A percentile compares a stretch with the other conserved stretches of the same genome.
Evolutionary conservation across 2,888 invertebrate species (phyloP).

Genomic region (Cerceris ruficornis): DNA sequence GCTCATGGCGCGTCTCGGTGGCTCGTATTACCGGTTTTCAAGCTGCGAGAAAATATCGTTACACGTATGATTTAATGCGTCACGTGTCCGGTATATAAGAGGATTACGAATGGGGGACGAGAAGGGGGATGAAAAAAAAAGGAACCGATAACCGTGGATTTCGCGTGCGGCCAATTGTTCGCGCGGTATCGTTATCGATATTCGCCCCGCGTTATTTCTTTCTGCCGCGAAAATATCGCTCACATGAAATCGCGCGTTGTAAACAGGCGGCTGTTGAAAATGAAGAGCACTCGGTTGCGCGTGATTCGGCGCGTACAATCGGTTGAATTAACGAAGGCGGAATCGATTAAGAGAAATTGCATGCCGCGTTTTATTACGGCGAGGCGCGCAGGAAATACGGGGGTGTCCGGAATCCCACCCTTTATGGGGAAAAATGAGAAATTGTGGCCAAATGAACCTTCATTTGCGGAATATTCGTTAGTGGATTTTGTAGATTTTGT

Average conservation of each 20-base stretch:
- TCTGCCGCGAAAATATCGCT: constrained; percentile 27
- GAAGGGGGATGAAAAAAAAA: constrained; percentile 8
- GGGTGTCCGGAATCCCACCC: too few species aligned
- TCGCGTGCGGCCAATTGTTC: constrained; percentile 29
- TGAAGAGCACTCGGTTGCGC: constrained; percentile 18
- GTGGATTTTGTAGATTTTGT: too few species aligned
- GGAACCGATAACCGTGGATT: constrained; percentile 38
- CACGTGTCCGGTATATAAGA: constrained; percentile 51
- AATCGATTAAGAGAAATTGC: constrained; percentile 1
- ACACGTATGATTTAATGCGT: constrained; percentile 60
- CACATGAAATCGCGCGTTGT: constrained; percentile 39
- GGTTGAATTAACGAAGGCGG: constrained; percentile 1
- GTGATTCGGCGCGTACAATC: neutral
- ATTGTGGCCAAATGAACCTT: too few species aligned
- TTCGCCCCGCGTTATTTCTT: constrained; percentile 33
- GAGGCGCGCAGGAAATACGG: constrained; percentile 38
- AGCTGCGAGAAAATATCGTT: constrained; percentile 43
- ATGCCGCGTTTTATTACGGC: neutral
- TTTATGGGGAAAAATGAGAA: too few species aligned
- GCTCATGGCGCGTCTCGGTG: neutral
- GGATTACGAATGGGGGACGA: constrained; percentile 43
- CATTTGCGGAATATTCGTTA: too few species aligned
- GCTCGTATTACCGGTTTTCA: constrained; percentile 27
- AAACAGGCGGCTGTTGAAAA: constrained; percentile 27
- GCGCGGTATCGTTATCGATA: constrained; percentile 28